Conservation (phyloP, 2,888 invertebrate genomes). For the Auanema sp. region DNA sequence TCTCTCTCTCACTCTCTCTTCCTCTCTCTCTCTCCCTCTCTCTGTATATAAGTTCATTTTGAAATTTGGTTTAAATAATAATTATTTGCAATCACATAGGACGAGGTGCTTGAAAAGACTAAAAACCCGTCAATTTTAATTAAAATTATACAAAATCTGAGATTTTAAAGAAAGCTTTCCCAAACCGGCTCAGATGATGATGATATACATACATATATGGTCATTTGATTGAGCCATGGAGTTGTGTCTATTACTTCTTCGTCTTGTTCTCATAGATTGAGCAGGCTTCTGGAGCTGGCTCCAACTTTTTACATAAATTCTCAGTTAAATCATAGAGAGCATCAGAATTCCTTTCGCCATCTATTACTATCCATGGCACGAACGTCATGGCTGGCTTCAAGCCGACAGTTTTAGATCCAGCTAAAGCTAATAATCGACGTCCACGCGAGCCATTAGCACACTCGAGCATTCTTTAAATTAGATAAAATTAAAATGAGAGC, state of each 20-base stretch:
- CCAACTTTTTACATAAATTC: slow-evolving; percentile 56
- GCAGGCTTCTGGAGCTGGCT: slow-evolving; percentile 39
- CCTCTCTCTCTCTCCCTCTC: too few relatives aligned
- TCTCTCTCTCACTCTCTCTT: too few relatives aligned
- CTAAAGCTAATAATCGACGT: slow-evolving; percentile 53
- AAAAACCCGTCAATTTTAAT: too few relatives aligned
- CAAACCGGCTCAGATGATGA: too few relatives aligned
- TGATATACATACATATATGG: too few relatives aligned
- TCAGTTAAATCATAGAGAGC: slow-evolving; percentile 60
- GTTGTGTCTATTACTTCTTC: background rate
- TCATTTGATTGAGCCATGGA: background rate
- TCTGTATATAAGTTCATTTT: too few relatives aligned
- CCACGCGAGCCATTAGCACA: slow-evolving; percentile 54
- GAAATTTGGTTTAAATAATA: too few relatives aligned
- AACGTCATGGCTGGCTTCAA: slow-evolving; percentile 52
- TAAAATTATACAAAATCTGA: too few relatives aligned
- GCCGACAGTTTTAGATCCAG: slow-evolving; percentile 48
- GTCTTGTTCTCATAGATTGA: slow-evolving; percentile 8
- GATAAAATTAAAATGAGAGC: background rate
- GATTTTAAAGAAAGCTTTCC: too few relatives aligned
- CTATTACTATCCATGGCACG: slow-evolving; percentile 62
- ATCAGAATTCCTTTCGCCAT: slow-evolving; percentile 55
- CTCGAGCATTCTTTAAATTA: slow-evolving; percentile 45
- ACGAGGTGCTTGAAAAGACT: too few relatives aligned
- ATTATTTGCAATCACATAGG: too few relatives aligned